Conservation (phyloP, 2,888 invertebrate genomes). For the Pandemis cinnamomeana region DNA sequence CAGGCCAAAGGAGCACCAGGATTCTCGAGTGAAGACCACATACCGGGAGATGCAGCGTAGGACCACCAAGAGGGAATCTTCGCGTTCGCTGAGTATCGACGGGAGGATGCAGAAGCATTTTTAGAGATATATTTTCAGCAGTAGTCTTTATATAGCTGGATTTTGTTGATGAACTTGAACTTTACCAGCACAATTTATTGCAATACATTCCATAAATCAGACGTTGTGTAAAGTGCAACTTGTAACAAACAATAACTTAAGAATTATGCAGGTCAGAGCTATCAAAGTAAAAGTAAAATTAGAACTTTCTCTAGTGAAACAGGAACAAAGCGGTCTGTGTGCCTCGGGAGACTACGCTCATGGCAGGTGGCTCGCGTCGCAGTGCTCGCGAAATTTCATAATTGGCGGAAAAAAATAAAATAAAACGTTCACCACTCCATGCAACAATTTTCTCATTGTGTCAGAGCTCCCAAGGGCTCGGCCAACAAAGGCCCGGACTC, state of each 20-base stretch:
- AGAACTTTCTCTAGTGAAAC: constrained; percentile 63
- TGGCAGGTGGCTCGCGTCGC: constrained; percentile 70
- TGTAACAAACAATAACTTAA: constrained; percentile 19
- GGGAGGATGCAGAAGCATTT: too few species aligned
- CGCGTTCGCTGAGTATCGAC: too few species aligned
- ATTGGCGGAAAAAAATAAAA: constrained; percentile 71
- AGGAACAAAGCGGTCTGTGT: constrained; percentile 56
- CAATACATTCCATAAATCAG: neutral
- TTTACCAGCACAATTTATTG: neutral
- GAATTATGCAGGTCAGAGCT: constrained; percentile 32
- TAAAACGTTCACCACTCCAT: constrained; percentile 67
- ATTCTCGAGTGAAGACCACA: too few species aligned
- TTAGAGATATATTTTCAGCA: too few species aligned
- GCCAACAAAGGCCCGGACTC: constrained; percentile 73
- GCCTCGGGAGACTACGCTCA: constrained; percentile 59
- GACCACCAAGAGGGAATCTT: too few species aligned
- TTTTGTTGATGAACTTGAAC: neutral
- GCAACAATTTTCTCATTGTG: constrained; percentile 77
- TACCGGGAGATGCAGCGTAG: too few species aligned
- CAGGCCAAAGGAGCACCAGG: too few species aligned
- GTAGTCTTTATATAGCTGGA: too few species aligned
- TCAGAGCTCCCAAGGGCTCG: constrained; percentile 72
- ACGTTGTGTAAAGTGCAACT: constrained; percentile 8
- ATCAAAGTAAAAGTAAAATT: constrained; percentile 65
- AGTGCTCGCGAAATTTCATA: constrained; percentile 71